Evolutionary conservation across 2,113 vertebrate genomes (phyloP), one percentile per base, ranked within the genome.

Genomic region (Aphyosemion australe): DNA sequence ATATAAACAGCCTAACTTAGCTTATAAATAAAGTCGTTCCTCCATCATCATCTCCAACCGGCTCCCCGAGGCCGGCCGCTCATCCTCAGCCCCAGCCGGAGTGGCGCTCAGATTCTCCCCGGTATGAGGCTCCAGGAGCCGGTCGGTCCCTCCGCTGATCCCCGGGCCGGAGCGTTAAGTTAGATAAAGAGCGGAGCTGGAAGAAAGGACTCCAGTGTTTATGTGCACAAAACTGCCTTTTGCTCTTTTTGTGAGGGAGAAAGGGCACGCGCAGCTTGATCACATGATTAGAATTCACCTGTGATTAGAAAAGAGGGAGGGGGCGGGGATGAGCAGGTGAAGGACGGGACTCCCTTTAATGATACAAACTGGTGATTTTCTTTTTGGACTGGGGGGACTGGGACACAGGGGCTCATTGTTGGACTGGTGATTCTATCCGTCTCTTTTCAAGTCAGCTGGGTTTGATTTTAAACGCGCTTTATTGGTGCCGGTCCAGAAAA

Each of bases 241-340:
- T 93, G 90, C 91, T 90, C 85, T 15, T 20, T n/a, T 45, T 87
- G 88, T 89, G 86, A 82, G 86, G 81, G 60, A 80, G 76, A 61
- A 61, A 12, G 34, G 79, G 89, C 80, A 74, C 68, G 89, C 84
- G 88, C 79, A 80, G 87, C 90, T 76, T 88, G 87, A 91, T 91
- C 90, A 91, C 91, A 90, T 91, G 90, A 89, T 91, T 82, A 82
- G 79, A 90, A 87, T 92, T 93, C 91, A 93, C 90, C 90, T 93
- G 91, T 84, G 90, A 88, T 89, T 76, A 12, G 83, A 88, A 73
- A 86, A 90, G 76, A 87, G 86, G 87, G 72, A 83, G 57, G 41
- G 62, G 43, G 48, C 57, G 53, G 78, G 70, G 70, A 76, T 69
- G 50, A 49, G 34, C 60, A 78, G 78, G 83, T 82, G 90, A 87